These are phyloP conservation scores for Melanotaenia maccullochi DNA, from an alignment of 2,797 vertebrate genomes.

Conservation along the genomic window DNA sequence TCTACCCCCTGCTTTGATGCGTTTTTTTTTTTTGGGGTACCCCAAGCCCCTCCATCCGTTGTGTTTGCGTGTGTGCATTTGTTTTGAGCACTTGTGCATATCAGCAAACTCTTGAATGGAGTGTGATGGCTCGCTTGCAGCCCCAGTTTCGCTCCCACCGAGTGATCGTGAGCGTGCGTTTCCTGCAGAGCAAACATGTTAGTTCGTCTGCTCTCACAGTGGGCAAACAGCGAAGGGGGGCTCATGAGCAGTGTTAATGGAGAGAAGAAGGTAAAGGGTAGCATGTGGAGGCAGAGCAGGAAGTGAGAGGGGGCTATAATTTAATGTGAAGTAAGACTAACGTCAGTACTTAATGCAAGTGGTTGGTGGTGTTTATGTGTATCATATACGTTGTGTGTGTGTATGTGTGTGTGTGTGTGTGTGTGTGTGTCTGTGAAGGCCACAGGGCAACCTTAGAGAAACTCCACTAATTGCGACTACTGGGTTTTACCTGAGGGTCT, in stretches of 20 bases:
- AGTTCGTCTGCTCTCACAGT: conserved; percentile 78
- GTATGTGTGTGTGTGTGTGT: conserved; percentile 23
- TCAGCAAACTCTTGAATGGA: conserved; percentile 62
- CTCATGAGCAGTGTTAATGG: conserved; percentile 71
- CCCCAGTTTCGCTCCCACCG: conserved; percentile 52
- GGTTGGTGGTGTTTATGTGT: conserved; percentile 38
- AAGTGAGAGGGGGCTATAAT: conserved; percentile 38
- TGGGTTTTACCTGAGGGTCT: conserved; percentile 81
- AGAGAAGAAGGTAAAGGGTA: conserved; percentile 48
- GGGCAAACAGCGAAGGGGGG: conserved; percentile 70
- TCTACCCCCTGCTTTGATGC: conserved; percentile 56
- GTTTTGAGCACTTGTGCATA: conserved; percentile 47
- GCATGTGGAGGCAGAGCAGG: conserved; percentile 31
- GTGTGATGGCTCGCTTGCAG: conserved; percentile 45
- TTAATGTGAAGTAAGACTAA: conserved; percentile 49
- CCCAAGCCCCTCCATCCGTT: conserved; percentile 11
- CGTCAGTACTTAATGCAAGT: conserved; percentile 55
- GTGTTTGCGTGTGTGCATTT: conserved; percentile 16
- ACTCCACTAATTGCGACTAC: conserved; percentile 83
- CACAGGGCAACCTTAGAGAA: conserved; percentile 77
- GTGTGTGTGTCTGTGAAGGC: conserved; percentile 40
- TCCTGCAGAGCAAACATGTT: conserved; percentile 79
- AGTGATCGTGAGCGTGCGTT: conserved; percentile 60
- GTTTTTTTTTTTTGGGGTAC: conserved; percentile 22
- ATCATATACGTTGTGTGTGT: conserved; percentile 14